Conservation (phyloP, 2,797 vertebrate species). For the Pteropus rufus region DNA sequence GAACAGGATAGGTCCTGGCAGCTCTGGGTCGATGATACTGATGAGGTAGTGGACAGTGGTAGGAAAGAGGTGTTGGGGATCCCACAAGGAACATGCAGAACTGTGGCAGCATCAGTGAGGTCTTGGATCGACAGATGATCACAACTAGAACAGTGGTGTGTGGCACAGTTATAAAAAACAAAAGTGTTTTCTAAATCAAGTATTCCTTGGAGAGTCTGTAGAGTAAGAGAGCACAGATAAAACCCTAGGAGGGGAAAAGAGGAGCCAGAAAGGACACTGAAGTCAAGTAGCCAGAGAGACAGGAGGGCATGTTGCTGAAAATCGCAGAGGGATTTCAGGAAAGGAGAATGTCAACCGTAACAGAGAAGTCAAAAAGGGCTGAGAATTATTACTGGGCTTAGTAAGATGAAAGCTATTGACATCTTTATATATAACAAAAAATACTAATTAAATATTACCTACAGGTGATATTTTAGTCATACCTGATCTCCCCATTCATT, state of each 20-base stretch:
- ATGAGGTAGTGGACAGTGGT: not conserved
- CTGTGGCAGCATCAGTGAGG: not conserved
- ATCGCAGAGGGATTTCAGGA: not conserved
- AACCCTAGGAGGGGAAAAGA: not conserved
- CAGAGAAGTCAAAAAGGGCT: not conserved
- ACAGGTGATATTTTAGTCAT: slow-evolving; percentile 6
- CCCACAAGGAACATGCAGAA: not conserved
- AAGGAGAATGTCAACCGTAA: not conserved
- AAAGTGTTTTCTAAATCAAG: not conserved
- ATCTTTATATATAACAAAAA: not conserved
- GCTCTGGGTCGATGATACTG: not conserved
- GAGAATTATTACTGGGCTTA: not conserved
- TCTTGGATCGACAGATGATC: not conserved
- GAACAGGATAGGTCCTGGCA: not conserved
- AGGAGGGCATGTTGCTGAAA: not conserved
- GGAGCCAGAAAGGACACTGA: not conserved
- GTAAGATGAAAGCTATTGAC: not conserved
- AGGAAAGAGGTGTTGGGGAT: not conserved
- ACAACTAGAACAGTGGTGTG: not conserved
- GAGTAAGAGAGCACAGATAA: not conserved
- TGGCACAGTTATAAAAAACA: not conserved
- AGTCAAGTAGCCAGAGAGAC: not conserved
- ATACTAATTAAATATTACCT: not conserved
- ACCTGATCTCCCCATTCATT: slow-evolving; percentile 89
- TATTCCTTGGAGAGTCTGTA: not conserved